A percentile compares a stretch with the other conserved stretches of the same genome.
phyloP scores from a whole-genome alignment of 2,797 vertebrate species.

The Halcyon badia region DNA sequence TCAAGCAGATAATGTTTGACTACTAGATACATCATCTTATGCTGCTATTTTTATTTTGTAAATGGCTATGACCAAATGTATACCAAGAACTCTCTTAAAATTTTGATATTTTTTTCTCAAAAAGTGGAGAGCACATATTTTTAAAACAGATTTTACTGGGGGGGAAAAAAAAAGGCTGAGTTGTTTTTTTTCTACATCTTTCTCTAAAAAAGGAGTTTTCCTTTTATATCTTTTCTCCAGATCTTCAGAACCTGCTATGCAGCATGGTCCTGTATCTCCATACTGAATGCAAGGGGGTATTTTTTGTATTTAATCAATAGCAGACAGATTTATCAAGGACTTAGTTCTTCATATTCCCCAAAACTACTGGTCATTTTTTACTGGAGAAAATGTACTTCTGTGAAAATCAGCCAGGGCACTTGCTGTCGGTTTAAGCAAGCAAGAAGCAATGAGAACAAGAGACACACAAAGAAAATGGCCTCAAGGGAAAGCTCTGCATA shows the following conservation, averaged over 20 bases:
- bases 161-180: not conserved
- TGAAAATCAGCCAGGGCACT: conserved; percentile 54
- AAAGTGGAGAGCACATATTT: not conserved
- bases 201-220: not conserved
- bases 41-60: not conserved
- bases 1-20: not conserved
- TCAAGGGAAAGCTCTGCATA: conserved; percentile 59
- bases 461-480: conserved; percentile 60
- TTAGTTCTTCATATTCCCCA: conserved; percentile 38
- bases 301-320: conserved; percentile 54
- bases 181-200: not conserved
- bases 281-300: not conserved
- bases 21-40: not conserved
- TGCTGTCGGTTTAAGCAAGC: conserved; percentile 69
- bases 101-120: not conserved
- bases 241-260: conserved; percentile 11
- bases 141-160: conserved; percentile 1
- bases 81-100: not conserved
- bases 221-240: not conserved
- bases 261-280: not conserved
- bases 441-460: conserved; percentile 54
- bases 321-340: conserved; percentile 3
- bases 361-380: conserved; percentile 56
- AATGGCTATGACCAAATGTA: not conserved
- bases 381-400: conserved; percentile 42